Base-by-base conservation (phyloP, 2,888 invertebrate genomes). In the Cantharis lateralis region DNA sequence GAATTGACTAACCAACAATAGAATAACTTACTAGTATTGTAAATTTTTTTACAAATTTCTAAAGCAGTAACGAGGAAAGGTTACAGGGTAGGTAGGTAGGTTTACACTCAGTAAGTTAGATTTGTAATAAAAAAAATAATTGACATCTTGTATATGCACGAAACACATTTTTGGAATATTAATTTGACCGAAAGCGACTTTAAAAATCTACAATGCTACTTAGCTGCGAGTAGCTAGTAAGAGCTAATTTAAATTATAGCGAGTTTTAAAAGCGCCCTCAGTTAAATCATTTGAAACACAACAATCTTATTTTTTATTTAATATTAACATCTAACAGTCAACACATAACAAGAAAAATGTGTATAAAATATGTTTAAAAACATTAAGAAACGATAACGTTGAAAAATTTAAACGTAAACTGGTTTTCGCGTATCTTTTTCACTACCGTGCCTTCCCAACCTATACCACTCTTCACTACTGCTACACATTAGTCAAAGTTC, bases 401-500 rank as follows among this genome's bases (percentile, higher is more conserved):
- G 7, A 68, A 71, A 71, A 71, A 76, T 74, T 81, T 79, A 82
- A 74, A 85, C 85, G 79, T 83, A 85, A 68, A 84, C 82, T 26
- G 84, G 84, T 74, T 80, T 80, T 75, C 83, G 79, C 15, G 81
- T 84, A 78, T 84, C 82, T 76, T 80, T 82, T 62, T 82, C 81
- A 77, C 82, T 84, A 64, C 81, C 81, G 71, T 80, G 82, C 75
- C 83, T 81, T 68, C 83, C 83, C 76, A 82, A 79, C 81, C 80
- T 80, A 68, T 84, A 83, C 85, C 85, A 84, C 76, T 84, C 84
- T 77, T 74, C 83, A 79, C 75, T 79, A 79, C 75, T 79, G 77
- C 75, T 75, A 70, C 75, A 68, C 71, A 69, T 77, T 74, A 72
- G 76, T 79, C 86, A 87, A 82, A 87, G 85, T 78, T 87, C 87